A percentile compares a stretch with the other conserved stretches of the same genome.
phyloP scores from a whole-genome alignment of 2,888 invertebrate genomes.

The Rhopalosiphum nymphaeae region DNA sequence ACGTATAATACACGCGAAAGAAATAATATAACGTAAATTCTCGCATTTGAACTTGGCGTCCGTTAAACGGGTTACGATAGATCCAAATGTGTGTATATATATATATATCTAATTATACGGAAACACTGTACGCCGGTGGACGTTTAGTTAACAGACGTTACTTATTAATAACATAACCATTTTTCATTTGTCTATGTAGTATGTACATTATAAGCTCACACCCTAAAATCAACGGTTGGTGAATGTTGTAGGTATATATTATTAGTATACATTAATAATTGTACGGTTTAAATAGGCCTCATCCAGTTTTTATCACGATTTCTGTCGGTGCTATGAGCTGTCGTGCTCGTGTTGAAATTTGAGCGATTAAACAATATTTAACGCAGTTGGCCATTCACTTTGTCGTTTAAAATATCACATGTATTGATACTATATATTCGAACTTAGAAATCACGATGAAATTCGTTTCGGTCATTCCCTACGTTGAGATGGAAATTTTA shows the following conservation, averaged over 20 bases:
- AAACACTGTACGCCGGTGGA: not conserved
- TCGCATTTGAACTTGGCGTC: not conserved
- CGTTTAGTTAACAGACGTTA: not conserved
- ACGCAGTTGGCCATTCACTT: not conserved
- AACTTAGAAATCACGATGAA: not conserved
- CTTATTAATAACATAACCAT: not conserved
- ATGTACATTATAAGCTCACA: not conserved
- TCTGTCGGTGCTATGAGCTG: not conserved
- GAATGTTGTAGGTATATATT: not conserved
- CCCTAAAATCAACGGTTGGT: not conserved
- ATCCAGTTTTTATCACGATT: conserved; percentile 19
- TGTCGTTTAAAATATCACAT: not conserved
- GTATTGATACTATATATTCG: not conserved
- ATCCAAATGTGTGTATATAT: not conserved
- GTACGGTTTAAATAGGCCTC: not conserved
- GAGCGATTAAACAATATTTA: not conserved
- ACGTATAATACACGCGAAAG: too few species aligned
- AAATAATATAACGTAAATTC: not conserved
- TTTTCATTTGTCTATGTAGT: not conserved
- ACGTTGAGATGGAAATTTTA: not conserved
- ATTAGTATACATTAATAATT: not conserved
- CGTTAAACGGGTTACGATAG: not conserved
- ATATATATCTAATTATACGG: not conserved
- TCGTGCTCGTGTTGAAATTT: not conserved
- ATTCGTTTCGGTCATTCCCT: not conserved